Base-by-base conservation (phyloP, 2,797 vertebrate genomes). In the Petrocephalus schoutedeni region DNA sequence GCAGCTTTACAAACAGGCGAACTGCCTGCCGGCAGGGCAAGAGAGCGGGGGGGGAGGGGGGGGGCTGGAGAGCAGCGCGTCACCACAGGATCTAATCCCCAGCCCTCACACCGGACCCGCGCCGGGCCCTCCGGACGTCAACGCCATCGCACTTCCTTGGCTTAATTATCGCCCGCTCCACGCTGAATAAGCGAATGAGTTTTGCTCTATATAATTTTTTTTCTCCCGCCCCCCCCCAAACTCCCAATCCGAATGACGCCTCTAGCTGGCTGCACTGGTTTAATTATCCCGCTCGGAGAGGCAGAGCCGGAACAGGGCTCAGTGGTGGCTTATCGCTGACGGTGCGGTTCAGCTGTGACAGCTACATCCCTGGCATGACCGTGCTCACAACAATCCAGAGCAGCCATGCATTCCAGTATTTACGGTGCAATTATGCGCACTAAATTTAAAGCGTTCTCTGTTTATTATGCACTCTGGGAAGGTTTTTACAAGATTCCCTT, bases 261-360 rank as follows among this genome's bases (percentile, higher is more conserved):
- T 92, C 90, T 88, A 89, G 59, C 89, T 85, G 41, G 88, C 59
- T 85, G 89, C 87, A 53, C 88, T 87, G 77, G 85, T 74, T 89
- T 86, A 41, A 4, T 92, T 90, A 91, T 89, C 89, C 86, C 89
- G 61, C 89, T 89, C 86, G 86, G 83, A 85, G 90, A 87, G 14
- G 85, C 87, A 23, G 80, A 9, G 87, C 87, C 51, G 67, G 85
- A 87, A 23, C 86, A 41, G 45, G 87, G 56, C 90, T 89, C 89
- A 89, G 89, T 89, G 41, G 87, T 64, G 86, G 89, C 87, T 87
- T 84, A 85, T 87, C 87, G 92, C 91, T 91, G 90, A 92, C 89
- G 49, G 49, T 88, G 90, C 90, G 89, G 86, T 90, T 90, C 36
- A 51, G 71, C 12, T 88, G 77, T 21, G 49, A 86, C 84, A 87